Evolutionary conservation across 2,888 invertebrate species (phyloP), one percentile per base, ranked within the genome.

Genomic region (Limnephilus marmoratus): DNA sequence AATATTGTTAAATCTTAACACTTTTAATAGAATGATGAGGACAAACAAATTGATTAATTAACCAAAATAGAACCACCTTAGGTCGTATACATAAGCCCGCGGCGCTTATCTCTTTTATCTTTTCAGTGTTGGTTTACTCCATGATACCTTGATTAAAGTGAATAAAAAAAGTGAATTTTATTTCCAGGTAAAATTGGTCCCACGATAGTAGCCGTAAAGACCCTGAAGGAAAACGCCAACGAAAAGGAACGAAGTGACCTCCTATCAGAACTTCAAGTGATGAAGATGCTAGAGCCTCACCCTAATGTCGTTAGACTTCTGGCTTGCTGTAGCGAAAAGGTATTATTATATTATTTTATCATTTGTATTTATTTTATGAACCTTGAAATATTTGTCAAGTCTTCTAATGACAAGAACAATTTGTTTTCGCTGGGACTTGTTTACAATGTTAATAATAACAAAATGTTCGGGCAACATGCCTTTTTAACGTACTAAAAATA

Each of bases 271-370:
- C 95, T 99, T 53, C 97, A 98, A 94, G 98, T 99, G 53, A 99
- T 99, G 99, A 99, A 99, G 96, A 97, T 97, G 94, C 96, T 99
- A 91, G 98, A 98, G 88, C 97, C 98, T 0, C 99, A 99, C 96
- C 98, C 98, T 0, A 99, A 99, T 94, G 98, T 99, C 2, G 99
- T 99, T 0, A 96, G 98, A 80, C 96, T 99, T 37, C 96, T 99
- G 53, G 99, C 98, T 2, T 98, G 98, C 94, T 99, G 99, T 95
- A 98, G 98, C 9, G 98, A 98, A 94, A 98, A 97, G 95, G 96
- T 96, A 91, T 45, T 96, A 91, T 45, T 34, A 7, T 15, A 15
- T 34, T 81, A 7, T 29, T 82, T 1, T 29, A 86, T 7, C 12
- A 86, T 29, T n/a, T 68, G 9, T 68, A 68, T 68, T 68, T 68